Base-by-base conservation (phyloP, 2,797 vertebrate genomes). In the Ceryle rudis region DNA sequence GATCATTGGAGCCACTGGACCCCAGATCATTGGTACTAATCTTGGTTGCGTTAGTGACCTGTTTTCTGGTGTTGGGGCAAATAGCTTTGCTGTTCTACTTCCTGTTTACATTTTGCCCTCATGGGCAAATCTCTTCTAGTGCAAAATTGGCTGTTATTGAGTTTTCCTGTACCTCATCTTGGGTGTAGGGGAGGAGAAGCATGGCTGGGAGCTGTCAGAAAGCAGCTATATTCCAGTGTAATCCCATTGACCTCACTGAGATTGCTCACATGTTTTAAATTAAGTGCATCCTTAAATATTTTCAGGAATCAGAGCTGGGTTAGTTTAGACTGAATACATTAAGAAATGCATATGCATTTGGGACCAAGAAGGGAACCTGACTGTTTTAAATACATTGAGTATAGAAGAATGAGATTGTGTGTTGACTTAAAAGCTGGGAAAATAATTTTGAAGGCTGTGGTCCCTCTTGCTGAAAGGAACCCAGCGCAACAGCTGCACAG, bases 231-330 rank as follows among this genome's bases (percentile, higher is more conserved):
- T 79, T 89, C 69, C 79, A 31, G 28, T 3, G 0, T 51, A 62
- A 81, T 83, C 80, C 26, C 22, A 21, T 17, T 94, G 90, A 80
- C 89, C 78, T 94, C 64, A 10, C 64, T 67, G 89, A 81, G 81
- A 26, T 72, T 78, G 58, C 33, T 90, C 94, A 92, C 15, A 9
- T 94, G 86, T 89, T 92, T 91, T 75, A 78, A 69, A 95, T 94
- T 91, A 89, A 89, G 69, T 21, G 7, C 3, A 2, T 87, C 86
- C 58, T 89, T 96, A 74, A 87, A 73, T 72, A 74, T 84, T 91
- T 91, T 95, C 86, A 86, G 72, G 79, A 91, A 92, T 86, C 0
- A 1, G 78, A 91, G 37, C 62, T 95, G 87, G 25, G 57, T 91
- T 95, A n/a, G 72, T 89, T 93, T 96, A 92, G 72, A 19, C 81